Conservation (phyloP, 2,797 vertebrate species). For the Tinamus major region DNA sequence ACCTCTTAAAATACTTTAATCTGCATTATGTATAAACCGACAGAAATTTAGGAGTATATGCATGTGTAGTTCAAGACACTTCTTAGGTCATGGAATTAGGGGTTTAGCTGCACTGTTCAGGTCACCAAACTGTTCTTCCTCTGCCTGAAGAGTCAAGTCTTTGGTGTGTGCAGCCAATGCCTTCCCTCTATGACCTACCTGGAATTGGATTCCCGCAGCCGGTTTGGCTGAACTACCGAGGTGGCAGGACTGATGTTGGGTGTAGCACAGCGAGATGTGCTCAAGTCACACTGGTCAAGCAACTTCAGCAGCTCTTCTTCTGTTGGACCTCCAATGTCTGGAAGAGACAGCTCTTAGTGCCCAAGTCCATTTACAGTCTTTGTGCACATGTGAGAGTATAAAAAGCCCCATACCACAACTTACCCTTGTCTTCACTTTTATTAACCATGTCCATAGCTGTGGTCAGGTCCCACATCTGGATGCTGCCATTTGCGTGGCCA, state of each 20-base stretch:
- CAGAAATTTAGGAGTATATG: not conserved
- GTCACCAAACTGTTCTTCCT: not conserved
- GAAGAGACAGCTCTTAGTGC: constrained; percentile 1
- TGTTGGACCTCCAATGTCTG: constrained; percentile 92
- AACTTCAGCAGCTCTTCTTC: constrained; percentile 95
- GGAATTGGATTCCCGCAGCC: constrained; percentile 92
- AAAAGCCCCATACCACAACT: not conserved
- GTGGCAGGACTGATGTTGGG: constrained; percentile 97
- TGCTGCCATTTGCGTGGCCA: constrained; percentile 95
- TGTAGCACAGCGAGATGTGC: constrained; percentile 94
- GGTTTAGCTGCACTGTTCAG: not conserved
- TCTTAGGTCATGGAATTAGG: not conserved
- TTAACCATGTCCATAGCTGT: constrained; percentile 96
- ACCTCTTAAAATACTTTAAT: not conserved
- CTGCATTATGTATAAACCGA: not conserved
- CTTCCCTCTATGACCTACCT: constrained; percentile 80
- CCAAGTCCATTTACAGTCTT: not conserved
- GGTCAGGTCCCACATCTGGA: constrained; percentile 99
- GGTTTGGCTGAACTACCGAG: constrained; percentile 91
- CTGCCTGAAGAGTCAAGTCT: not conserved
- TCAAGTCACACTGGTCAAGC: constrained; percentile 96
- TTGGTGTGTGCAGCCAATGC: rapidly evolving
- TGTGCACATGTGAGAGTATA: not conserved
- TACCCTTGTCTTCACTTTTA: constrained; percentile 90
- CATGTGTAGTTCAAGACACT: not conserved